These are phyloP conservation scores for Argyra leucocephala DNA, from an alignment of 2,888 invertebrate species.

Conservation along the genomic window DNA sequence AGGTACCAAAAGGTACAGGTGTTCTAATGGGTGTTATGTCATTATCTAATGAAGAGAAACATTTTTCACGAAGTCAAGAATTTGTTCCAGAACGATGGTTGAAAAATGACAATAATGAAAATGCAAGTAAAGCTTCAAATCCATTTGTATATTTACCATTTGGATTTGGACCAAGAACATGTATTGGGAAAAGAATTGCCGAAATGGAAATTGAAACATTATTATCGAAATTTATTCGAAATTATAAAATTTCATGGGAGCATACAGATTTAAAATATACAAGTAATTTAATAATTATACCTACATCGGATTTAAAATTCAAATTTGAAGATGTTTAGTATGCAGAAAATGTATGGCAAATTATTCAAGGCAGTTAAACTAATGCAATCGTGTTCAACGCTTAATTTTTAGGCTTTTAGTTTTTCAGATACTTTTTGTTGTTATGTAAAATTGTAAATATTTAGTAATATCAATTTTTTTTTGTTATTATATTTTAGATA, in stretches of 20 bases:
- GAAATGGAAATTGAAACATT: constrained; percentile 59
- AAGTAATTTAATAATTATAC: constrained; percentile 35
- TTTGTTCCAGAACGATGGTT: constrained; percentile 72
- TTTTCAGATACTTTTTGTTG: too few relatives aligned
- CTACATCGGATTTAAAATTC: constrained; percentile 38
- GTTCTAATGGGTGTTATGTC: constrained; percentile 65
- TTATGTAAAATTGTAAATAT: too few relatives aligned
- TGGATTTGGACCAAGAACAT: constrained; percentile 60
- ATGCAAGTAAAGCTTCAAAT: constrained; percentile 20
- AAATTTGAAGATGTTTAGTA: constrained; percentile 31
- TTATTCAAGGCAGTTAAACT: too few relatives aligned
- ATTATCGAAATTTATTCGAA: constrained; percentile 39
- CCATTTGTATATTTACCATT: constrained; percentile 50
- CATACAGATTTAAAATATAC: constrained; percentile 29
- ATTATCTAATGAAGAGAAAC: constrained; percentile 49
- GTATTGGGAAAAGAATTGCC: constrained; percentile 64
- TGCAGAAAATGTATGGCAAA: too few relatives aligned
- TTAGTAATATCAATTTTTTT: too few relatives aligned
- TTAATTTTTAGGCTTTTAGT: too few relatives aligned
- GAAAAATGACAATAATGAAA: constrained; percentile 27
- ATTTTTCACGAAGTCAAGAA: constrained; percentile 53
- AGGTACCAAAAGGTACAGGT: constrained; percentile 56
- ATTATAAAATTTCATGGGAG: constrained; percentile 35
- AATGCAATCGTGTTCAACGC: too few relatives aligned
- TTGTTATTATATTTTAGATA: too few relatives aligned